Base-by-base conservation (phyloP, 2,797 vertebrate species). In the Lithobates pipiens region DNA sequence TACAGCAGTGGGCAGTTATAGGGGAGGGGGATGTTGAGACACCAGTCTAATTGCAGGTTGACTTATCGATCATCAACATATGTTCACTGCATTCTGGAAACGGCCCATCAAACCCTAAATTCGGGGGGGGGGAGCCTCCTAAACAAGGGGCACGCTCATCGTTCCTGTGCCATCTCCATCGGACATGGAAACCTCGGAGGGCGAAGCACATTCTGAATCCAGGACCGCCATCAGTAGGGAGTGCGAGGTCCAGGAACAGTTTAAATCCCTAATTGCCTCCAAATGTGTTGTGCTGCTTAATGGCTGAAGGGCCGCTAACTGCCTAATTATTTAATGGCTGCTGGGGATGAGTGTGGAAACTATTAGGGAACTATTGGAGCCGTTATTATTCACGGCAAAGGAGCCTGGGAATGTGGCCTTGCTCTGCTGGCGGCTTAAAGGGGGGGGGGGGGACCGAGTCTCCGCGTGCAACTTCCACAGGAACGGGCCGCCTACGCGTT, bases 271-370 rank as follows among this genome's bases (percentile, higher is more conserved):
- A 86, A 89, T 91, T 90, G 89, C 88, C 89, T 93, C 84, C 88
- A 86, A 86, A 90, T 88, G 88, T 88, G 86, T 11, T 89, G 91
- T 91, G 86, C 76, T 88, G 90, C 89, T 6, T 88, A 89, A 90
- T 85, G 85, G 91, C 89, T 90, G 74, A 61, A 81, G 77, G 78
- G 87, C 91, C 90, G 89, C 89, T 89, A 86, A 88, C 84, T 82
- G 77, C 74, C 88, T 85, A 90, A 85, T 91, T 90, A 85, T 89
- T 92, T 93, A 89, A 90, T 89, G 91, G 88, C 89, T 91, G 85
- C 89, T 90, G 90, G 90, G 92, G 77, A 82, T 87, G 68, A 85
- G 69, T 86, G 88, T 92, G 92, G 93, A 93, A 93, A 94, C 93
- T 91, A 82, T 86, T 86, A 86, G 75, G 21, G 72, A 61, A 27